phyloP scores from a whole-genome alignment of 1,140 invertebrate genomes.

The Heliconius hewitsoni region DNA sequence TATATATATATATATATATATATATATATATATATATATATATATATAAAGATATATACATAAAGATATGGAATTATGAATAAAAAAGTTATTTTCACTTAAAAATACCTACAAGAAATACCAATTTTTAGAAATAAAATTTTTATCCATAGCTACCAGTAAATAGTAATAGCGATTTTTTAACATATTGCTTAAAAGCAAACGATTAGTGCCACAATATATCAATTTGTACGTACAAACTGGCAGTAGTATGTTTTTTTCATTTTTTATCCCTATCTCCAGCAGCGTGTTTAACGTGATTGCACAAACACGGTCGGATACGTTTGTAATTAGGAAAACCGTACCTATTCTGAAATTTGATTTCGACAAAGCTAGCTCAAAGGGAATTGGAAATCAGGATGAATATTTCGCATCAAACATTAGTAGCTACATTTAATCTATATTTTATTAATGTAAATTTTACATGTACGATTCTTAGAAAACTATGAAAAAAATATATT shows the following conservation, averaged over 20 bases:
- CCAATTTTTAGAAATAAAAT: too few relatives aligned
- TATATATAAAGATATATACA: too few relatives aligned
- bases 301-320: slow-evolving; percentile 41
- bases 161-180: background rate
- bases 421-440: slow-evolving; percentile 35
- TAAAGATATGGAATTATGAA: too few relatives aligned
- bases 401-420: slow-evolving; percentile 39
- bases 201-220: background rate
- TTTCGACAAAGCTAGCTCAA: slow-evolving; percentile 45
- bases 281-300: slow-evolving; percentile 29
- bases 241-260: background rate
- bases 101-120: too few relatives aligned
- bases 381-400: slow-evolving; percentile 49
- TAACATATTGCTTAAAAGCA: background rate
- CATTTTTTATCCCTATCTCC: slow-evolving; percentile 19
- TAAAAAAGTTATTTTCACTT: too few relatives aligned
- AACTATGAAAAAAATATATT: background rate
- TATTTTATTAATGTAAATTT: background rate
- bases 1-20: too few relatives aligned
- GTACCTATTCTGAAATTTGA: slow-evolving; percentile 48
- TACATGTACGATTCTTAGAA: background rate
- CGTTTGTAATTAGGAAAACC: slow-evolving; percentile 48
- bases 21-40: too few relatives aligned
- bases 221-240: background rate
- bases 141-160: too few relatives aligned